Evolutionary conservation across 2,113 vertebrate species (phyloP).

Genomic region (Mobula hypostoma): DNA sequence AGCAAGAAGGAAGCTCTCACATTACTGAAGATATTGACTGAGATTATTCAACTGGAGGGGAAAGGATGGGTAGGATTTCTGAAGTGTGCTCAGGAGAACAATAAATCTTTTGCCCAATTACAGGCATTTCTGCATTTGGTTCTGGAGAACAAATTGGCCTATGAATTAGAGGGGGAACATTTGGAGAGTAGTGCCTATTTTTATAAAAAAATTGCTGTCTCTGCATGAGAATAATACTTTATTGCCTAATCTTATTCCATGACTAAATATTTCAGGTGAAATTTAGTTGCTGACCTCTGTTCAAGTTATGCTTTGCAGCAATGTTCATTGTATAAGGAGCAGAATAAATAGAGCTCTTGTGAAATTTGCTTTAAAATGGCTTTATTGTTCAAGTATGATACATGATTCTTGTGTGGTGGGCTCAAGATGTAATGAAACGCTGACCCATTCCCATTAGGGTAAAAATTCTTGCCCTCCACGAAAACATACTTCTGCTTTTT

Average conservation of each 20-base stretch:
- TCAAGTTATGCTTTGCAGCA: not conserved
- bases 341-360: conserved; percentile 27
- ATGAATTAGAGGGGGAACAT: not conserved
- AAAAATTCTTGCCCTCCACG: not conserved
- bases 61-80: too few relatives aligned
- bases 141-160: too few relatives aligned
- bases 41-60: too few relatives aligned
- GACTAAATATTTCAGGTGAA: not conserved
- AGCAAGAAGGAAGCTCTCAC: too few relatives aligned
- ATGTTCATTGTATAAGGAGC: conserved; percentile 14
- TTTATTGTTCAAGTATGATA: not conserved
- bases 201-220: not conserved
- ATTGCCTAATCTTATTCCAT: not conserved
- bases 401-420: conserved; percentile 16
- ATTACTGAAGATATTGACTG: too few relatives aligned
- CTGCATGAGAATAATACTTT: not conserved
- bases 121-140: too few relatives aligned
- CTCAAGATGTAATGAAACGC: conserved; percentile 8
- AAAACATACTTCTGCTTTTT: not conserved
- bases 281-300: conserved; percentile 17
- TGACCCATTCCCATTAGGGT: not conserved
- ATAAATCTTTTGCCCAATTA: too few relatives aligned
- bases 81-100: too few relatives aligned
- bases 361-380: conserved; percentile 17
- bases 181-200: not conserved